Conservation (phyloP, 2,113 vertebrate species). For the Gulo gulo region DNA sequence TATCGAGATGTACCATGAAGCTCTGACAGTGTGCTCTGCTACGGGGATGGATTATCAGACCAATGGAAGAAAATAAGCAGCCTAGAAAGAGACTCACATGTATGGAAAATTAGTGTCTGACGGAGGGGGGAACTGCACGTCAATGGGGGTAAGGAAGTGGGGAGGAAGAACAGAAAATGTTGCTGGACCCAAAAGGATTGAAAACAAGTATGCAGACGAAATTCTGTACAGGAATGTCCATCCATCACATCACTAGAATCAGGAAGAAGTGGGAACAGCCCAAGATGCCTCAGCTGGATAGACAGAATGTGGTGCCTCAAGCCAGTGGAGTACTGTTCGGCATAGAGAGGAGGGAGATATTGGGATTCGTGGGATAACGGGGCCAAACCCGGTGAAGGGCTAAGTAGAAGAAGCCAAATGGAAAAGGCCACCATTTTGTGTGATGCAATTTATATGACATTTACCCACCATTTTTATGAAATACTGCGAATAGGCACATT, state of each 20-base stretch:
- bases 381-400: not conserved
- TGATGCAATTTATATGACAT: not conserved
- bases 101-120: not conserved
- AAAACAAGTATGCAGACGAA: not conserved
- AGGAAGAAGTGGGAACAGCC: not conserved
- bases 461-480: not conserved
- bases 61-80: not conserved
- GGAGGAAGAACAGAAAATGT: not conserved
- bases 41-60: not conserved
- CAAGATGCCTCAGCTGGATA: not conserved
- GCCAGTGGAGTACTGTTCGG: not conserved
- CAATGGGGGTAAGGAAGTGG: too few species aligned
- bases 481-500: not conserved
- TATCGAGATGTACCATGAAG: rapidly evolving
- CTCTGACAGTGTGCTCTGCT: not conserved
- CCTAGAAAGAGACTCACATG: not conserved
- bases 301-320: not conserved
- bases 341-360: not conserved
- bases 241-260: not conserved
- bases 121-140: not conserved
- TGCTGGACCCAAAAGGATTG: not conserved
- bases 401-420: not conserved
- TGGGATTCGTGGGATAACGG: too few species aligned
- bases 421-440: not conserved
- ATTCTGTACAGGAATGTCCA: not conserved